Evolutionary conservation across 2,888 invertebrate species (phyloP).

Genomic region (Drosophila kuntzei): DNA sequence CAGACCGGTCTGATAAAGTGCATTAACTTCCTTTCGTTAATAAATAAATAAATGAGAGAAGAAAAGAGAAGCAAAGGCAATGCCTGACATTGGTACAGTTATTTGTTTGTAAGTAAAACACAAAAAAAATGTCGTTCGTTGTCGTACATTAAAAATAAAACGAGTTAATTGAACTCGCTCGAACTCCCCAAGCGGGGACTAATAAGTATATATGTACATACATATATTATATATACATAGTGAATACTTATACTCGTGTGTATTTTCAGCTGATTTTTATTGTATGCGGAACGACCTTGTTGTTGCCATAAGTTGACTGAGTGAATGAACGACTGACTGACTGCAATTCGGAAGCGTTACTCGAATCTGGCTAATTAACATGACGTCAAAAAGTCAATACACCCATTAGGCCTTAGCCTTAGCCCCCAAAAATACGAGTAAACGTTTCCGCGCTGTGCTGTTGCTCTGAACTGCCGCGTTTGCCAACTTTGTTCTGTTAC

Average conservation of each 20-base stretch:
- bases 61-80: conserved; percentile 14
- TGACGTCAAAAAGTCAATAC: conserved; percentile 71
- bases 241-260: neutral
- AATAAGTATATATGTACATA: neutral
- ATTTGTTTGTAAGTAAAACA: conserved; percentile 42
- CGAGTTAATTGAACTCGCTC: conserved; percentile 75
- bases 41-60: conserved; percentile 26
- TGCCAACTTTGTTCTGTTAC: conserved; percentile 19
- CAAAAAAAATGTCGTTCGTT: conserved; percentile 42
- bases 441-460: conserved; percentile 42
- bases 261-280: conserved; percentile 39
- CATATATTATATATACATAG: neutral
- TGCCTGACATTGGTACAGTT: conserved; percentile 76
- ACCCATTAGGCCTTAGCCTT: conserved; percentile 47
- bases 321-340: conserved; percentile 47
- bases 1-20: conserved; percentile 62
- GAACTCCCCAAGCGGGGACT: conserved; percentile 27
- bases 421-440: conserved; percentile 30
- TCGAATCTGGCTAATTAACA: conserved; percentile 50
- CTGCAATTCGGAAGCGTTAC: conserved; percentile 61
- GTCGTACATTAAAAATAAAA: conserved; percentile 30
- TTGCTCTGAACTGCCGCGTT: neutral
- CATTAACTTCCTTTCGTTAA: conserved; percentile 72
- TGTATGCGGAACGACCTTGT: conserved; percentile 75
- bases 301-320: conserved; percentile 35